Conservation (phyloP, 2,797 vertebrate species). For the Cottoperca gobio region DNA sequence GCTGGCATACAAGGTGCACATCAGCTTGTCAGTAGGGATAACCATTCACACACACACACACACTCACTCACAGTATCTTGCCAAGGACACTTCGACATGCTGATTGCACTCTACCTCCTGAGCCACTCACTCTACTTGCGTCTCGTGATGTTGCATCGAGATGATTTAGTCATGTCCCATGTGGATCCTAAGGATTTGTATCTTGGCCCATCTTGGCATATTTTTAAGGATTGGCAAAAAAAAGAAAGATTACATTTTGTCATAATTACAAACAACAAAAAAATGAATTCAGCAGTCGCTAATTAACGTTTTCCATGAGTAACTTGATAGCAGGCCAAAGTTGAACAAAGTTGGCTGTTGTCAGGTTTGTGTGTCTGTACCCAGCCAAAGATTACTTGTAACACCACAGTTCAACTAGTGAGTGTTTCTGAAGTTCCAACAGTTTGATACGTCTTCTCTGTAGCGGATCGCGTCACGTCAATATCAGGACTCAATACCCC, state of each 20-base stretch:
- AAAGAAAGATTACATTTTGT: not conserved
- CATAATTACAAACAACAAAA: not conserved
- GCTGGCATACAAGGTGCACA: no score
- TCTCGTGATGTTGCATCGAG: not conserved
- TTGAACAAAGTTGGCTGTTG: not conserved
- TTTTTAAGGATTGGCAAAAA: not conserved
- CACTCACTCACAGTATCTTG: no score
- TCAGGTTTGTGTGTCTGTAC: constrained; percentile 4
- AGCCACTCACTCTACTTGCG: no score
- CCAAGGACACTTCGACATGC: no score
- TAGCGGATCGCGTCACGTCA: accelerated
- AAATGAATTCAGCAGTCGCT: not conserved
- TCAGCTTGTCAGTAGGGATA: no score
- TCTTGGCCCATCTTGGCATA: not conserved
- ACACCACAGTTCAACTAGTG: not conserved
- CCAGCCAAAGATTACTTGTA: not conserved
- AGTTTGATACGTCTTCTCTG: not conserved
- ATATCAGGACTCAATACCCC: not conserved
- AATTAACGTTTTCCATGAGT: not conserved
- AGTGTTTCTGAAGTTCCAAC: not conserved
- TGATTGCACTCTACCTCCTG: no score
- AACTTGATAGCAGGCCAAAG: not conserved
- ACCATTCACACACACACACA: no score
- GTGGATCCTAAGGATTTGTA: not conserved
- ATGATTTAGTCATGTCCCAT: not conserved